Conservation (phyloP, 2,113 vertebrate species). For the Xerus inauris region DNA sequence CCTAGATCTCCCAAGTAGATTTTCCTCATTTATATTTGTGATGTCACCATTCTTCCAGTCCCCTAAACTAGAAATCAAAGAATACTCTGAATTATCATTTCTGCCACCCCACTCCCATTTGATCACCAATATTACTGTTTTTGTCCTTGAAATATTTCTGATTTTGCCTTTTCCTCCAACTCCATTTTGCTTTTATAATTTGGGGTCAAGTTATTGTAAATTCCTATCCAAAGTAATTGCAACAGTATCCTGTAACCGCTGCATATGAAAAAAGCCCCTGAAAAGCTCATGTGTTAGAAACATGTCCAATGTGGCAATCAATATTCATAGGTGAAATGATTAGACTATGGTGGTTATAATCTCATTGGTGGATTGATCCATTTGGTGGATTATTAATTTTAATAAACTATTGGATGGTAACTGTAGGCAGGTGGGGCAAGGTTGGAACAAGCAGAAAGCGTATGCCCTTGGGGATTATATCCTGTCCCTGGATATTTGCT, state of each 20-base stretch:
- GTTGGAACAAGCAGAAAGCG: too few species aligned
- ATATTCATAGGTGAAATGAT: too few species aligned
- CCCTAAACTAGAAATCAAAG: slow-evolving; percentile 28
- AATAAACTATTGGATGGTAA: too few species aligned
- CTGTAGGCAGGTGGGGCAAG: too few species aligned
- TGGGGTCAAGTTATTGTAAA: not conserved
- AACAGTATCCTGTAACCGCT: not conserved
- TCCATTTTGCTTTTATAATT: slow-evolving; percentile 31
- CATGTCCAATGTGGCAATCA: too few species aligned
- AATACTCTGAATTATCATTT: slow-evolving; percentile 40
- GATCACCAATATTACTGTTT: not conserved
- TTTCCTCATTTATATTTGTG: not conserved
- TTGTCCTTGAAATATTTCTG: slow-evolving; percentile 54
- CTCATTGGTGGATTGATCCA: too few species aligned
- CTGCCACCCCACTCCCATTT: not conserved
- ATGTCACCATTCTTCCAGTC: not conserved
- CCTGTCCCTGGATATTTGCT: too few species aligned
- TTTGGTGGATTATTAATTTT: too few species aligned
- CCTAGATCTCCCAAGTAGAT: not conserved
- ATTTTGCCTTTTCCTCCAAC: slow-evolving; percentile 42
- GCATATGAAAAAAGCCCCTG: not conserved
- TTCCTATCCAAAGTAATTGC: slow-evolving; percentile 12
- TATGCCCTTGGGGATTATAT: too few species aligned
- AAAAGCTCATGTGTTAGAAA: too few species aligned
- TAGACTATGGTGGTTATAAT: too few species aligned